Conservation (phyloP, 2,113 vertebrate species). For the Physeter macrocephalus region DNA sequence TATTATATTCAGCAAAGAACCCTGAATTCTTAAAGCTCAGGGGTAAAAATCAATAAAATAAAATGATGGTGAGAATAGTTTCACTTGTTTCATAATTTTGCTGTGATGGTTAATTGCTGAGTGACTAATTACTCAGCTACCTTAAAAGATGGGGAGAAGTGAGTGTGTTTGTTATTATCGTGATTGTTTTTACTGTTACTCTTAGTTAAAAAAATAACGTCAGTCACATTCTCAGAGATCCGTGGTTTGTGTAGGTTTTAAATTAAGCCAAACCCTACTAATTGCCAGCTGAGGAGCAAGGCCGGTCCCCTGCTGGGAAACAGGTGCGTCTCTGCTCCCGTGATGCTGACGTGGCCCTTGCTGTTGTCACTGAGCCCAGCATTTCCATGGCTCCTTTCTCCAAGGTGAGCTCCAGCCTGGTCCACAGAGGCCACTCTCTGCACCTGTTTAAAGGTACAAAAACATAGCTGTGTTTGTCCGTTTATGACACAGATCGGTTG, state of each 20-base stretch:
- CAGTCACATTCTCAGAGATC: slow-evolving; percentile 5
- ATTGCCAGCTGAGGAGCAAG: neutral
- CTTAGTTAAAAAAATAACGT: neutral
- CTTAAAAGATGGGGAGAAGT: neutral
- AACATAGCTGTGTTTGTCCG: neutral
- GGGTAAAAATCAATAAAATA: neutral
- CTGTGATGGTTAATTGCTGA: neutral
- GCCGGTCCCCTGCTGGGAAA: neutral
- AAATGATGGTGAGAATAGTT: neutral
- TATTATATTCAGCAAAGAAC: neutral
- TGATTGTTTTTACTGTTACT: slow-evolving; percentile 29
- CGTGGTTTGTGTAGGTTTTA: slow-evolving; percentile 30
- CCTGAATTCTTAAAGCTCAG: neutral
- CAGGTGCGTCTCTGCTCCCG: neutral
- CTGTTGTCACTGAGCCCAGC: neutral
- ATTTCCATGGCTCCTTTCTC: slow-evolving; percentile 34
- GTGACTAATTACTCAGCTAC: neutral
- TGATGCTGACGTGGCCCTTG: neutral
- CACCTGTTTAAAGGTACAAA: slow-evolving; percentile 16
- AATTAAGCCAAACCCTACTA: slow-evolving; percentile 6
- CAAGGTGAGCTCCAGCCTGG: neutral
- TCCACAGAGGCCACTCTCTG: neutral
- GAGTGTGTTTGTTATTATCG: neutral
- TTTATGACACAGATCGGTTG: neutral
- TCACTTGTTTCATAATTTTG: neutral